A percentile compares a stretch with the other conserved stretches of the same genome.
Conservation (phyloP, 2,113 vertebrate genomes). For the Chaenocephalus aceratus region DNA sequence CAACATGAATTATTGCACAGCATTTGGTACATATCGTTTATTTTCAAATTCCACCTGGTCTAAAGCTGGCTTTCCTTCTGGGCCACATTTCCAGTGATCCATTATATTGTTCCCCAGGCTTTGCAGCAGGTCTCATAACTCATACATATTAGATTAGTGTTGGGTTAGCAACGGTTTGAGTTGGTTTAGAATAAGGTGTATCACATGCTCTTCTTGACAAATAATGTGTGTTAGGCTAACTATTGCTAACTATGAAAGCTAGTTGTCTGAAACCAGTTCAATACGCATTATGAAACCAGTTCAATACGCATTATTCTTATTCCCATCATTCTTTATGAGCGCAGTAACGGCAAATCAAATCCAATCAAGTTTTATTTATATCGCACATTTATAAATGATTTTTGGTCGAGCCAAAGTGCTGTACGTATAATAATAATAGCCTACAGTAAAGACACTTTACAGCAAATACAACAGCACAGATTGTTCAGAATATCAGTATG, state of each 20-base stretch:
- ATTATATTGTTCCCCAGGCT: background rate
- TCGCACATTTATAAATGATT: no score
- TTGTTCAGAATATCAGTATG: no score
- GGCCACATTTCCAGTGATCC: background rate
- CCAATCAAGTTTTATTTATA: no score
- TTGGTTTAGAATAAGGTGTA: slow-evolving; percentile 12
- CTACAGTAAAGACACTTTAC: no score
- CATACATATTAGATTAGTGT: slow-evolving; percentile 35
- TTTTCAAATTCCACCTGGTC: slow-evolving; percentile 24
- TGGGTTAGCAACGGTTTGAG: slow-evolving; percentile 1
- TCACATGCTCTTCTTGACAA: background rate
- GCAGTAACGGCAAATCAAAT: no score
- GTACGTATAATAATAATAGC: no score
- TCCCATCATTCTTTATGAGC: no score
- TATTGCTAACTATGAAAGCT: background rate
- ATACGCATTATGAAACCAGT: no score
- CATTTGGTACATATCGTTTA: background rate
- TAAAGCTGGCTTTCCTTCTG: background rate
- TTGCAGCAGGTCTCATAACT: slow-evolving; percentile 2
- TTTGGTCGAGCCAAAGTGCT: no score
- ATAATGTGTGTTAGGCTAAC: background rate
- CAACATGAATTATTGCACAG: slow-evolving; percentile 29
- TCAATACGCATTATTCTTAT: no score
- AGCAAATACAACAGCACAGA: no score
- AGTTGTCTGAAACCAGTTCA: no score